These are phyloP conservation scores for Drosophila funebris DNA, from an alignment of 1,140 invertebrate species.

Conservation along the genomic window DNA sequence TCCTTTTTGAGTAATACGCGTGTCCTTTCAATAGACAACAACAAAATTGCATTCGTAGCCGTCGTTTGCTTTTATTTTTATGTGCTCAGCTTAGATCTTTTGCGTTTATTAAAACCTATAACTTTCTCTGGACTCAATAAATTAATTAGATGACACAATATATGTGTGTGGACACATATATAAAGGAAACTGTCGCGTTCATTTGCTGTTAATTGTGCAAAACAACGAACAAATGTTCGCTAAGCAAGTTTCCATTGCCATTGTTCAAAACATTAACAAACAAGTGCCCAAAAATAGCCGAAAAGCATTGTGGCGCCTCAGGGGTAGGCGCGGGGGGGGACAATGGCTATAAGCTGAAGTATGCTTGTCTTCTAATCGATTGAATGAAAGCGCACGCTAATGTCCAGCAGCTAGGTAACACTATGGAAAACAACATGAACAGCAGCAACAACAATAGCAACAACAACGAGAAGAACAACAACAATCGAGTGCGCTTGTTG, in stretches of 20 bases:
- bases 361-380: conserved; percentile 64
- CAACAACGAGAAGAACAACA: background rate
- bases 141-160: conserved; percentile 41
- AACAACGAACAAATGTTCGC: conserved; percentile 10
- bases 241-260: background rate
- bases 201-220: conserved; percentile 28
- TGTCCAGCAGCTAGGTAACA: conserved; percentile 52
- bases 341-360: conserved; percentile 18
- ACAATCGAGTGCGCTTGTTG: conserved; percentile 48
- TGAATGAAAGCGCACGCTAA: conserved; percentile 61
- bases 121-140: conserved; percentile 21
- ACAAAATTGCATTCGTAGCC: conserved; percentile 69
- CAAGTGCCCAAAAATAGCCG: conserved; percentile 19
- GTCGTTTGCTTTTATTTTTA: conserved; percentile 65
- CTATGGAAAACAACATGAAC: background rate
- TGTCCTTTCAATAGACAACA: conserved; percentile 59
- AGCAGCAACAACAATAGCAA: background rate
- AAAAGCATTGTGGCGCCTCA: background rate
- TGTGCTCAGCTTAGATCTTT: conserved; percentile 34
- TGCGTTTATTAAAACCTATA: conserved; percentile 68
- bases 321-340: background rate
- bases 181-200: background rate
- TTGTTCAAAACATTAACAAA: conserved; percentile 40
- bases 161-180: background rate
- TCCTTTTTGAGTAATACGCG: conserved; percentile 81